Evolutionary conservation across 2,113 vertebrate genomes (phyloP).

Genomic region (Sterrhoptilus dennistouni): DNA sequence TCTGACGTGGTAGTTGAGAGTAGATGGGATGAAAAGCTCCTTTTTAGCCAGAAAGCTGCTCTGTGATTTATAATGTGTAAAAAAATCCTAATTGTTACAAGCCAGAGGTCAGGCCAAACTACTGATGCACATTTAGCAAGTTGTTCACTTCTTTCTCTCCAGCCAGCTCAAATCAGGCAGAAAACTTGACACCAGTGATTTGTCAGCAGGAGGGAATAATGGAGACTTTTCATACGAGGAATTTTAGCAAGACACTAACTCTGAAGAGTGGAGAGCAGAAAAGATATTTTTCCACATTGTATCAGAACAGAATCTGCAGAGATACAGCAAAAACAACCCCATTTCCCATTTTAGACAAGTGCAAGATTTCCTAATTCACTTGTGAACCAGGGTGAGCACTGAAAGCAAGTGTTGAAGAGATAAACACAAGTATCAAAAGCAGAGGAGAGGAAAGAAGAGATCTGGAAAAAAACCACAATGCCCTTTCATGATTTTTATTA

Average conservation of each 20-base stretch:
- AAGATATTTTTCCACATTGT: neutral
- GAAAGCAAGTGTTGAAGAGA: neutral
- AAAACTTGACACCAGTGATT: neutral
- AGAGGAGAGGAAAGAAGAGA: neutral
- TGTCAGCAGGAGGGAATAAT: neutral
- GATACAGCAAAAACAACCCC: neutral
- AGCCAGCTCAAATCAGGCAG: neutral
- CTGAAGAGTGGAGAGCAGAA: neutral
- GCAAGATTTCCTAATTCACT: neutral
- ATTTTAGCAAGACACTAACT: neutral
- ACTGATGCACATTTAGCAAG: neutral
- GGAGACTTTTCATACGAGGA: neutral
- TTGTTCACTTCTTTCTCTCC: neutral
- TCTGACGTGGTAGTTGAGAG: neutral
- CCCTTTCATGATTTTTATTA: neutral
- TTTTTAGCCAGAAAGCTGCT: neutral
- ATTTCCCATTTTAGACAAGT: neutral
- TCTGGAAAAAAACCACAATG: neutral
- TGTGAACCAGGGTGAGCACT: neutral
- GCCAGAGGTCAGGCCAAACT: neutral
- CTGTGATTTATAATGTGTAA: neutral
- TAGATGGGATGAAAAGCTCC: neutral
- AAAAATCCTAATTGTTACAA: neutral
- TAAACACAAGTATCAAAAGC: neutral
- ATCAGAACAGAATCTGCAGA: neutral